phyloP scores from a whole-genome alignment of 2,888 invertebrate genomes.

The Seira sanloemensis region DNA sequence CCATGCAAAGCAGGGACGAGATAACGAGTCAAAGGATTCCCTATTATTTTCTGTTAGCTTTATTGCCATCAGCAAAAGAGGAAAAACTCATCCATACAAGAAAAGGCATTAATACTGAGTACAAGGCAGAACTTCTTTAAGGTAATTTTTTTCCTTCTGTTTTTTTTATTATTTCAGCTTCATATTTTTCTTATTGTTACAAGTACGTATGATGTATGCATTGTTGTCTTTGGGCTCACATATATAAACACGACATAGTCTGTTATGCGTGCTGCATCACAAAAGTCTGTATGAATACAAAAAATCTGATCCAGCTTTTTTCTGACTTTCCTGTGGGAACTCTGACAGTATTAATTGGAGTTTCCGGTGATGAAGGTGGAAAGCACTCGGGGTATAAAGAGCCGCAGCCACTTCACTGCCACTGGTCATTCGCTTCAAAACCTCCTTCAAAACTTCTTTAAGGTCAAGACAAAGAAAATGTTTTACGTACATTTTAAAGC shows the following conservation, averaged over 20 bases:
- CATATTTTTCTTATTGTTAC: conserved; percentile 13
- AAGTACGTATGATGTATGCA: neutral
- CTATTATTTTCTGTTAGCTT: neutral
- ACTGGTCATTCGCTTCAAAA: conserved; percentile 57
- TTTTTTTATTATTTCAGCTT: neutral
- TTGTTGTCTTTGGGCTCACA: neutral
- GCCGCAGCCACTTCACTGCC: conserved; percentile 49
- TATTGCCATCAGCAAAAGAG: conserved; percentile 43
- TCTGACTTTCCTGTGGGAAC: conserved; percentile 73
- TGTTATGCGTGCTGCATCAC: conserved; percentile 33
- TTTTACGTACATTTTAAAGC: too few relatives aligned
- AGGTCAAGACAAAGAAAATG: conserved; percentile 49
- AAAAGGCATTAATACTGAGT: conserved; percentile 19
- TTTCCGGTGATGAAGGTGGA: conserved; percentile 67
- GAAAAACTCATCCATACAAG: conserved; percentile 26
- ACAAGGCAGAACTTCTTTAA: neutral
- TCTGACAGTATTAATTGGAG: conserved; percentile 72
- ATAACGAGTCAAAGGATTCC: neutral
- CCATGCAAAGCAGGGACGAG: neutral
- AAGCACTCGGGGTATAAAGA: conserved; percentile 57
- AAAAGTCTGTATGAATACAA: conserved; percentile 50
- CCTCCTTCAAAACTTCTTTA: conserved; percentile 51
- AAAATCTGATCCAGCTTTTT: conserved; percentile 70
- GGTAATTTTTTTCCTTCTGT: neutral
- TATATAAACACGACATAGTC: neutral